These are phyloP conservation scores for Sorex araneus DNA, from an alignment of 2,113 vertebrate species.

Conservation along the genomic window DNA sequence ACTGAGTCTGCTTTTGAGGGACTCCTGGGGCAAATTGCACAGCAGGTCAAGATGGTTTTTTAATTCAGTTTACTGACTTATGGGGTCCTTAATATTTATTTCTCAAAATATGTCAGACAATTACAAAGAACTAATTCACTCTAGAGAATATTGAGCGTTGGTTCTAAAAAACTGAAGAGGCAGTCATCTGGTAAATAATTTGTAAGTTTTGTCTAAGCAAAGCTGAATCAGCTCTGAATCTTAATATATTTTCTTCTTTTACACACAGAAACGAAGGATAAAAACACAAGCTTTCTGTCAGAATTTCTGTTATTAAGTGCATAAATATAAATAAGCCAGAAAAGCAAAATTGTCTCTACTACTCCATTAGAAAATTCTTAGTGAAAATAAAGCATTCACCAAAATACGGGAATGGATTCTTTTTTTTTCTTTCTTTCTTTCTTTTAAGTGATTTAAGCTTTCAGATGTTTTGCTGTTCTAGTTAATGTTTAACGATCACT, in stretches of 20 bases:
- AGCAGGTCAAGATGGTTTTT: constrained; percentile 38
- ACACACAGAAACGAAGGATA: constrained; percentile 14
- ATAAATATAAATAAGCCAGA: constrained; percentile 39
- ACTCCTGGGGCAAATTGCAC: constrained; percentile 6
- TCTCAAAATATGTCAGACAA: constrained; percentile 52
- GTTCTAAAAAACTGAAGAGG: not conserved
- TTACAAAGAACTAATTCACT: constrained; percentile 59
- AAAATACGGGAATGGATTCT: not conserved
- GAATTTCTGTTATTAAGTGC: constrained; percentile 54
- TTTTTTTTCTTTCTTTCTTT: accelerated
- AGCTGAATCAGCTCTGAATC: constrained; percentile 54
- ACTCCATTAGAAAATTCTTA: not conserved
- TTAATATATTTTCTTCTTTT: constrained; percentile 62
- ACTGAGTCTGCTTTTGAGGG: constrained; percentile 22
- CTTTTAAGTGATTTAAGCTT: not conserved
- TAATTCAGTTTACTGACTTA: constrained; percentile 48
- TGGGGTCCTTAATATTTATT: constrained; percentile 46
- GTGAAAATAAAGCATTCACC: not conserved
- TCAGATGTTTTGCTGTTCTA: constrained; percentile 5
- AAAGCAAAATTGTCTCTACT: constrained; percentile 30
- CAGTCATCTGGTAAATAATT: constrained; percentile 53
- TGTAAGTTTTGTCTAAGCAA: constrained; percentile 47
- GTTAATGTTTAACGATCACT: too few species aligned
- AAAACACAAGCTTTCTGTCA: constrained; percentile 45
- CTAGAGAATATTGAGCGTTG: constrained; percentile 9